Base-by-base conservation (phyloP, 1,140 invertebrate species). In the Chironomus striatipennis region DNA sequence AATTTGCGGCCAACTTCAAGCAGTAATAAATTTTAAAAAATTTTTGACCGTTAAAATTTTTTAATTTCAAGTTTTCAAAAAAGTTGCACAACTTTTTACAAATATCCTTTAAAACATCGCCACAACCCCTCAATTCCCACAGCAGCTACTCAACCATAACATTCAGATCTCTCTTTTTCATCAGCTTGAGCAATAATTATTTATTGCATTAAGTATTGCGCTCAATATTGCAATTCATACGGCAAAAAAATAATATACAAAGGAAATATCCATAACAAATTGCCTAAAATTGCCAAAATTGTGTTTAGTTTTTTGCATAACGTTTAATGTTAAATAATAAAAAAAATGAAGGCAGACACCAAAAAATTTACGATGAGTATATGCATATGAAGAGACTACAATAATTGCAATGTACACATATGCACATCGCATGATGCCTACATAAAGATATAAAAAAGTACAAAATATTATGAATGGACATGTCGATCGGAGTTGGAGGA, bases 381-480 rank as follows among this genome's bases (percentile, higher is more conserved):
- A 34, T 34, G 24, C 24, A 34, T 34, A 34, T 34, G 24, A 34
- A 34, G 24, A 34, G 24, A 34, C 24, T 34, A 34, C 47, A n/a
- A 57, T 57, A 57, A 57, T 57, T 57, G n/a, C 47, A 57, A 34
- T 34, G 47, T 57, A n/a, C 47, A 57, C 47, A 57, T 57, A 57
- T 57, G 47, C 47, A n/a, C n/a, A 57, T 57, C 24, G 24, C 24
- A 34, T 34, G 24, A 34, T 34, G 47, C 47, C 1, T 5, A 57
- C 43, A 57, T 34, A 34, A 34, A 34, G 24, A 34, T 34, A 34
- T 34, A 34, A 34, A 57, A 57, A 57, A 57, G 43, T 15, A 47
- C 9, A n/a, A n/a, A 10, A 47, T 57, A n/a, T 57, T 57, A 57
- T 57, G 47, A 57, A 57, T 57, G 47, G 47, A 57, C 47, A 57